phyloP scores from a whole-genome alignment of 2,888 invertebrate genomes.

The Thumatha senex region DNA sequence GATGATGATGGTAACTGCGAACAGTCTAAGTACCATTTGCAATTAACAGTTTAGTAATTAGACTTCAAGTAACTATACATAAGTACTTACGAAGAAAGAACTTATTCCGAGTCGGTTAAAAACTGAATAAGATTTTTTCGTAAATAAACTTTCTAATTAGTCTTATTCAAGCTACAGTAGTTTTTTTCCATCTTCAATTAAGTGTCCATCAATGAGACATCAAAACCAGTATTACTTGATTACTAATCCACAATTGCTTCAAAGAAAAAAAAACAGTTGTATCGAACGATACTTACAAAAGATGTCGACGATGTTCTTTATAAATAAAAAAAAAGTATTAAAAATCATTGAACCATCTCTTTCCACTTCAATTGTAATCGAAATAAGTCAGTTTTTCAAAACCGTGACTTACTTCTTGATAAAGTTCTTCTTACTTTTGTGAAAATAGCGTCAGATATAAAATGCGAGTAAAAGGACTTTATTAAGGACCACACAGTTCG shows the following conservation, averaged over 20 bases:
- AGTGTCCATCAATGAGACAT: conserved; percentile 26
- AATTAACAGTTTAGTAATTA: too few relatives aligned
- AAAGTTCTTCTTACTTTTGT: conserved; percentile 28
- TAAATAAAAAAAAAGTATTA: conserved; percentile 19
- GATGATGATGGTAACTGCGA: too few relatives aligned
- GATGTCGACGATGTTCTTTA: conserved; percentile 19
- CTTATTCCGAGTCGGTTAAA: neutral
- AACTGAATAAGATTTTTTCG: conserved; percentile 7
- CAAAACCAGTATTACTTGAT: conserved; percentile 30
- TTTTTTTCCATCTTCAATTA: conserved; percentile 20
- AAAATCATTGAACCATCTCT: conserved; percentile 58
- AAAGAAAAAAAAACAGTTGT: conserved; percentile 16
- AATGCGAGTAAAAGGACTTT: neutral
- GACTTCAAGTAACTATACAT: too few relatives aligned
- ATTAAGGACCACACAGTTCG: conserved; percentile 27
- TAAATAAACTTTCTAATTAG: conserved; percentile 7
- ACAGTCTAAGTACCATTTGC: too few relatives aligned
- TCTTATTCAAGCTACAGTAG: conserved; percentile 11
- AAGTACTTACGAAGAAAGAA: too few relatives aligned
- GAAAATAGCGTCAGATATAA: conserved; percentile 3
- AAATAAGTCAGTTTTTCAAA: conserved; percentile 43
- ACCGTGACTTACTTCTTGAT: conserved; percentile 63
- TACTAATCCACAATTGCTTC: conserved; percentile 27
- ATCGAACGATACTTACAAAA: conserved; percentile 20
- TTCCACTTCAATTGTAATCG: conserved; percentile 60